Evolutionary conservation across 2,797 vertebrate genomes (phyloP), one percentile per base, ranked within the genome.

Genomic region (Lindbergichthys nudifrons): DNA sequence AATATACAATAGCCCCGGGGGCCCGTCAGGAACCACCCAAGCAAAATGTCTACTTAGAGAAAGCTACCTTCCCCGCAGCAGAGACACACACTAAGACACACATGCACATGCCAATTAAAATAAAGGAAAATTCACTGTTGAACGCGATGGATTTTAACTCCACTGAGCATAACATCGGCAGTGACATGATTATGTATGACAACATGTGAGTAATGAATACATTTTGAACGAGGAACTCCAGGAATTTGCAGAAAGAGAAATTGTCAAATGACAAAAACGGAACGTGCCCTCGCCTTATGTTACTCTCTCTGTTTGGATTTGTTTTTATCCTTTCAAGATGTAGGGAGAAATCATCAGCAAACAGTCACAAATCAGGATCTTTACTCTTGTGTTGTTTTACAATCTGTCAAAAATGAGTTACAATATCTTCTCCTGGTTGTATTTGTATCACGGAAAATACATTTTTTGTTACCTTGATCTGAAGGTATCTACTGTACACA

Each of bases 1-100:
- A 99, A 97, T 97, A 98, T 99, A 96, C 98, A 99, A 96, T 99
- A 98, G 95, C 96, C 90, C 83, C 56, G 6, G 42, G 71, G 88
- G 73, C 57, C 46, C 83, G 32, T 62, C 48, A 74, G 70, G 73
- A 86, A 74, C 72, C 30, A 71, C 68, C 78, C 59, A 6, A 64
- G 65, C 51, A 57, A 69, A 67, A 84, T 59, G 77, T 86, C 77
- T 32, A 60, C 85, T 70, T 46, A 77, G 73, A 82, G 76, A 82
- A 87, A 76, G 74, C 79, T 66, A 59, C 79, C 56, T 61, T 23
- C 77, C 79, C 67, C 14, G 42, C 84, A 63, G 65, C 70, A 69
- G 78, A 83, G 66, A 80, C 64, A 86, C 30, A 82, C 71, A 88
- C 77, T 82, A 73, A 80, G 74, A 87, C 56, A 60, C 53, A 66